Conservation (phyloP, 2,797 vertebrate species). For the Galaxias olidus region DNA sequence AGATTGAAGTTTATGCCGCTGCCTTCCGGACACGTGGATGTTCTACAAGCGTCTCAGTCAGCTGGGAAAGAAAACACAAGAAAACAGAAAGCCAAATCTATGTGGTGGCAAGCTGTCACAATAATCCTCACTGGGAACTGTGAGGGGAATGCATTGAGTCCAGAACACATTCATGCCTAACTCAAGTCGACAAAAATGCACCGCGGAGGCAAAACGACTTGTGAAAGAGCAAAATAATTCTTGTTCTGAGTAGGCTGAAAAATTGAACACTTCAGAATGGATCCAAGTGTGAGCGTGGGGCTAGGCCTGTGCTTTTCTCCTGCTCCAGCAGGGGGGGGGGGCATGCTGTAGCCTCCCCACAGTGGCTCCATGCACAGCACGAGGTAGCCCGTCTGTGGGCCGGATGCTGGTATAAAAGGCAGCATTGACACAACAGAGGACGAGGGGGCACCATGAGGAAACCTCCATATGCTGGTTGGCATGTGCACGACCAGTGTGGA, state of each 20-base stretch:
- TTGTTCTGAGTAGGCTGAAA: background rate
- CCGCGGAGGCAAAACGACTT: background rate
- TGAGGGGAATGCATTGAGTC: background rate
- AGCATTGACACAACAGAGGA: conserved; percentile 29
- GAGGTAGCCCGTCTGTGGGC: conserved; percentile 16
- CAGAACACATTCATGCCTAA: too few relatives aligned
- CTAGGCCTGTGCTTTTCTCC: conserved; percentile 3
- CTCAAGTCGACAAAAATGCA: background rate
- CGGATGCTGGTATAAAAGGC: conserved; percentile 20
- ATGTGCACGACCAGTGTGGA: conserved; percentile 23
- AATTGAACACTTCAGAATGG: background rate
- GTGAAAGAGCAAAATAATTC: background rate
- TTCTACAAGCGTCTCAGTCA: conserved; percentile 4
- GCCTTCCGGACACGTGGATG: background rate
- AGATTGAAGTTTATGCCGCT: conserved; percentile 12
- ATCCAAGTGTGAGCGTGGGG: background rate
- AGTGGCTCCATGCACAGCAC: background rate
- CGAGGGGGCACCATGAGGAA: conserved; percentile 20
- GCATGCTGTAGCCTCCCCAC: conserved; percentile 7
- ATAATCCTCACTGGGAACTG: conserved; percentile 14
- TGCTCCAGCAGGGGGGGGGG: background rate
- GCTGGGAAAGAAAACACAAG: background rate
- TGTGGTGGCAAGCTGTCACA: conserved; percentile 16
- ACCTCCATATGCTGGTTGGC: conserved; percentile 33
- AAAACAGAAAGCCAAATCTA: background rate